Conservation (phyloP, 2,888 invertebrate species). For the Serripes groenlandicus region DNA sequence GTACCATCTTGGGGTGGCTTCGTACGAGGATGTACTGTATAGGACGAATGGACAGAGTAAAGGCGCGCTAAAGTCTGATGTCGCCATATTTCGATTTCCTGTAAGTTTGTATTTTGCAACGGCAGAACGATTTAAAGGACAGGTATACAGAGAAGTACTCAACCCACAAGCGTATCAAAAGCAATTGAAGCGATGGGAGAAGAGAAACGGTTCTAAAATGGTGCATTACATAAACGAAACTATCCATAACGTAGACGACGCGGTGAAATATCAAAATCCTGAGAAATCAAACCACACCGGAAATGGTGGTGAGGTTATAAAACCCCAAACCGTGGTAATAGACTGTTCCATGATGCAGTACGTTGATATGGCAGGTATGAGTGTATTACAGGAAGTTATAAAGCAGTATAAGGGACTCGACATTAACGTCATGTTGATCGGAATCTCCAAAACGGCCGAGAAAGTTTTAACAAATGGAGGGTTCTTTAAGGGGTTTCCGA, state of each 20-base stretch:
- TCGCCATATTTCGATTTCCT: conserved; percentile 60
- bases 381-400: conserved; percentile 69
- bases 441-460: conserved; percentile 9
- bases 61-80: conserved; percentile 33
- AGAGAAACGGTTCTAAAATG: no score
- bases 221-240: not conserved
- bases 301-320: no score
- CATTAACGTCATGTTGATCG: conserved; percentile 37
- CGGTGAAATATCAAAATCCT: not conserved
- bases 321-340: conserved; percentile 63
- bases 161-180: conserved; percentile 30
- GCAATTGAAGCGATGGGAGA: not conserved
- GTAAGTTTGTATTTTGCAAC: conserved; percentile 62
- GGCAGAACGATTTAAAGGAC: conserved; percentile 59
- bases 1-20: conserved; percentile 47
- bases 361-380: conserved; percentile 77
- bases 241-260: not conserved
- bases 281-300: not conserved
- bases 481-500: conserved; percentile 48
- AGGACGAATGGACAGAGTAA: not conserved
- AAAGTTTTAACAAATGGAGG: conserved; percentile 29
- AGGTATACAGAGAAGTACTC: conserved; percentile 46
- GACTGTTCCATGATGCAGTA: conserved; percentile 77
- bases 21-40: conserved; percentile 53
- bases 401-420: conserved; percentile 58